Evolutionary conservation across 2,113 vertebrate species (phyloP).

Genomic region (Anolis sagrei): DNA sequence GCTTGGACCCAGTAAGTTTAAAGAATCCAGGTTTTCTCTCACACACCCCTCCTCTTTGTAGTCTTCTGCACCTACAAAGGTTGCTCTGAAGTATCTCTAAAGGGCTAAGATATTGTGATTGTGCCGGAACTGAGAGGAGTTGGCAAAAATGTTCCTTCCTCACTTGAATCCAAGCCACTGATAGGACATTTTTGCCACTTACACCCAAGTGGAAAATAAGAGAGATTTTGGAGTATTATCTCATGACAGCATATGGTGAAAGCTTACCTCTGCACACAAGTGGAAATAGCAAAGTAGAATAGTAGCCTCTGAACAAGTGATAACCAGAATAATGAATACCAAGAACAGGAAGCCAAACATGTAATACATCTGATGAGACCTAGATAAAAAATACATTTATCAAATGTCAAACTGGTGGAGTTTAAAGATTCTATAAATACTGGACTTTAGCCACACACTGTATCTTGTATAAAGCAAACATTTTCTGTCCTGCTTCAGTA

Average conservation of each 20-base stretch:
- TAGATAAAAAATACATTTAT: slow-evolving; percentile 64
- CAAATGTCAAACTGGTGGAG: neutral
- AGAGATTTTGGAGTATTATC: neutral
- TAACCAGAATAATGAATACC: slow-evolving; percentile 98
- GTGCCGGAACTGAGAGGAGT: neutral
- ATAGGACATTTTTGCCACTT: neutral
- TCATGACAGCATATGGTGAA: neutral
- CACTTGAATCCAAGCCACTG: neutral
- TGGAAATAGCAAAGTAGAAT: slow-evolving; percentile 99
- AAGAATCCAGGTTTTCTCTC: no score
- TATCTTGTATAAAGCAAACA: neutral
- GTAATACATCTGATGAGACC: slow-evolving; percentile 99
- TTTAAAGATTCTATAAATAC: neutral
- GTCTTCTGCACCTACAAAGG: no score
- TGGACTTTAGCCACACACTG: neutral
- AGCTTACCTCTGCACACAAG: slow-evolving; percentile 94
- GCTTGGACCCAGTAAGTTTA: no score
- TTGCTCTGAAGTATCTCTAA: neutral
- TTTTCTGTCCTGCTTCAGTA: neutral
- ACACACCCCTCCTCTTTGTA: no score
- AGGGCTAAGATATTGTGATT: neutral
- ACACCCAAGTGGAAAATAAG: neutral
- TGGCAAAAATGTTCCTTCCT: neutral
- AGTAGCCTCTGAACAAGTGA: slow-evolving; percentile 98
- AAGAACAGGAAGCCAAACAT: slow-evolving; percentile 99